Evolutionary conservation across 2,888 invertebrate genomes (phyloP).

Genomic region (Petrolisthes cinctipes): DNA sequence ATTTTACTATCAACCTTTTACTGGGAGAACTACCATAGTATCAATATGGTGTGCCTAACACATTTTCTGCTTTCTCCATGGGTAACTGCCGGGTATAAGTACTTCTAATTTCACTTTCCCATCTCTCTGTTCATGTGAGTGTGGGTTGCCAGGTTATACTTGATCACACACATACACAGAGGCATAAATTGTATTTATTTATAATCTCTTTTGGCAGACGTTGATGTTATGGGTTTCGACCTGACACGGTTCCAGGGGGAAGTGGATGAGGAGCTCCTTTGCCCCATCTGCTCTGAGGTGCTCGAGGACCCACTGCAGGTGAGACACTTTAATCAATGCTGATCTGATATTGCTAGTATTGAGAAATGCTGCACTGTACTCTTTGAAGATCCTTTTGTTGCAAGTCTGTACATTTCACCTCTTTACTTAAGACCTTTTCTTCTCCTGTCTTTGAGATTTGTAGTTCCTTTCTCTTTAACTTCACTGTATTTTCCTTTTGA

Average conservation of each 20-base stretch:
- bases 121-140: too few relatives aligned
- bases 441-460: too few relatives aligned
- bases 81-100: too few relatives aligned
- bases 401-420: not conserved
- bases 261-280: constrained; percentile 96
- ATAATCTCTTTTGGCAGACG: not conserved
- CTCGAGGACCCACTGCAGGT: constrained; percentile 95
- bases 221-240: constrained; percentile 88
- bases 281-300: constrained; percentile 95
- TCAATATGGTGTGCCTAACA: too few relatives aligned
- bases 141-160: too few relatives aligned
- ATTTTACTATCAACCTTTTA: too few relatives aligned
- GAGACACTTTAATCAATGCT: not conserved
- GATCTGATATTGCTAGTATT: not conserved
- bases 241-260: constrained; percentile 92
- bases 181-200: too few relatives aligned
- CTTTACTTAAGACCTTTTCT: not conserved
- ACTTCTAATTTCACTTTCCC: too few relatives aligned
- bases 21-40: too few relatives aligned
- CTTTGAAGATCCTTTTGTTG: not conserved
- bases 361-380: not conserved
- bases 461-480: too few relatives aligned
- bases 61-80: too few relatives aligned
- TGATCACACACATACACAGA: too few relatives aligned
- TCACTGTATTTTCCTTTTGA: not conserved